Evolutionary conservation across 2,113 vertebrate species (phyloP), one percentile per base, ranked within the genome.

Genomic region (Noctilio leporinus): DNA sequence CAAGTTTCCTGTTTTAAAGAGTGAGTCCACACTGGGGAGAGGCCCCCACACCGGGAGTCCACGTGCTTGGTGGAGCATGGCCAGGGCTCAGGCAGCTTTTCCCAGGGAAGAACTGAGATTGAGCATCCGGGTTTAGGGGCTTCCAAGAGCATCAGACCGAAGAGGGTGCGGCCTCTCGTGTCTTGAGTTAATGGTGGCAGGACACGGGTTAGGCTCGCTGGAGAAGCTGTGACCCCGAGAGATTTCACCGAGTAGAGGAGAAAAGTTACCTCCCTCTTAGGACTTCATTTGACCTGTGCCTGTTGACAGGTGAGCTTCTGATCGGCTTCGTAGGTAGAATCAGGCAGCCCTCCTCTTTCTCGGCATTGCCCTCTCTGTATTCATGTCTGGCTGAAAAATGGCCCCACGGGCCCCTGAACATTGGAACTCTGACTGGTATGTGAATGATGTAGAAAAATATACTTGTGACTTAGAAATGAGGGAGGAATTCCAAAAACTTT

Each of bases 111-210:
- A 99, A 99, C 97, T 98, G 98, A 0, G 99, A 98, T 77, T 99
- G 99, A 12, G 98, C 98, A 98, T 99, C 87, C 98, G 95, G 95
- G 99, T 99, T 98, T 98, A 98, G 98, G 98, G 84, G 99, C 99
- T 51, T 99, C 98, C 28, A 99, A 99, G 59, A 99, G 96, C 98
- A 99, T 99, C 98, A 99, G 98, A 82, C 99, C 98, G 99, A 98
- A 82, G 98, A 98, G 53, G 98, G 89, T 1, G 98, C 98, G 0
- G 98, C 99, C 95, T 99, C 98, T 49, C 99, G 98, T 91, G 99
- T 99, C 72, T 98, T 98, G 0, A 99, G 99, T 0, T 98, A 99
- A 95, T 98, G 97, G 98, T 99, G 99, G 97, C 99, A 99, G 28
- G 98, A 98, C 98, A 99, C 98, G 78, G 87, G 94, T 81, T 98